Percentiles rank a stretch among this genome's conserved stretches.
Conservation (phyloP, 2,113 vertebrate species). For the Tachycineta bicolor region DNA sequence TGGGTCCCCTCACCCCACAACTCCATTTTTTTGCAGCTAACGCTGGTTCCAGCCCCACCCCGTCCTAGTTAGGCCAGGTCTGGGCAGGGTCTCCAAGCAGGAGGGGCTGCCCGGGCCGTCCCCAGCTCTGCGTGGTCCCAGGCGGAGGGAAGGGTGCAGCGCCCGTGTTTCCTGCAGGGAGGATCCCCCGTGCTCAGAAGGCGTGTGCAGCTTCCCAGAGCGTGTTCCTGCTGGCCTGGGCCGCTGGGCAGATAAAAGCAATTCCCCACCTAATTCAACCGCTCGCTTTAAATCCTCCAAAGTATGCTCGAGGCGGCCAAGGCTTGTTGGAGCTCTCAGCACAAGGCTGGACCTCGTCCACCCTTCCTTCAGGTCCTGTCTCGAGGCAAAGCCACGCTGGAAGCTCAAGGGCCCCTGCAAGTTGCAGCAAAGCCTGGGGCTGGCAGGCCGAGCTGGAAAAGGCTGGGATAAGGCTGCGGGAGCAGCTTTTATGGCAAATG, state of each 20-base stretch:
- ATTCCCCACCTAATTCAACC: neutral
- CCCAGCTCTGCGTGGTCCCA: neutral
- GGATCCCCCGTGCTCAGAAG: neutral
- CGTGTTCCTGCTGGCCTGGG: conserved; percentile 15
- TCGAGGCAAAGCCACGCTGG: neutral
- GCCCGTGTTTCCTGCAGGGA: neutral
- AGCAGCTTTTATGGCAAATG: neutral
- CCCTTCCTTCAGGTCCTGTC: neutral
- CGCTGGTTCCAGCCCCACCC: neutral
- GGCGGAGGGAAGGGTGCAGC: rapidly evolving
- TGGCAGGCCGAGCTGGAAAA: neutral
- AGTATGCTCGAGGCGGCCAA: neutral
- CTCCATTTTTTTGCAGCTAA: neutral
- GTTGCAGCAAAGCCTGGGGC: neutral
- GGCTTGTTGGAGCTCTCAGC: neutral
- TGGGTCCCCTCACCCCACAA: rapidly evolving
- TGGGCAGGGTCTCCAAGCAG: neutral
- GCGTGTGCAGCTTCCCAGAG: neutral
- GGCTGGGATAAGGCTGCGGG: neutral
- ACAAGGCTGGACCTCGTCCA: neutral
- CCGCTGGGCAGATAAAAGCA: conserved; percentile 12
- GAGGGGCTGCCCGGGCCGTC: neutral
- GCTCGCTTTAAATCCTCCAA: neutral
- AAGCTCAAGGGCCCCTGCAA: neutral
- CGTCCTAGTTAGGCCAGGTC: rapidly evolving